Evolutionary conservation across 1,140 invertebrate species (phyloP).

Genomic region (Drosophila sproati): DNA sequence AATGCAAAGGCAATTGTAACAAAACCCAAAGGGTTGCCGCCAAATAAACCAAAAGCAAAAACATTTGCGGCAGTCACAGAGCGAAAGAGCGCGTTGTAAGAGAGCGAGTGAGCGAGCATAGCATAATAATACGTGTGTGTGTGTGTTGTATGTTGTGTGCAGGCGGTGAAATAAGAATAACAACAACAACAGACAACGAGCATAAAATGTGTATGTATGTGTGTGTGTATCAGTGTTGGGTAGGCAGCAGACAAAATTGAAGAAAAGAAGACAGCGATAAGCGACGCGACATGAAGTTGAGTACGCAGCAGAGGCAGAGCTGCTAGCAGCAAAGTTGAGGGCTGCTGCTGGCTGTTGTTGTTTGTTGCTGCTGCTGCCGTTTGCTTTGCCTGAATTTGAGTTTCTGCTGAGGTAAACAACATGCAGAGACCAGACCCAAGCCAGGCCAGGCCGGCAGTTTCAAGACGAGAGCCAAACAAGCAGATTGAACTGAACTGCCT

Average conservation of each 20-base stretch:
- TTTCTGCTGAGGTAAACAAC: constrained; percentile 80
- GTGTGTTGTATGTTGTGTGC: constrained; percentile 60
- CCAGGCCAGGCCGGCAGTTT: constrained; percentile 61
- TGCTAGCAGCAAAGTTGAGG: constrained; percentile 41
- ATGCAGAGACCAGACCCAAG: constrained; percentile 37
- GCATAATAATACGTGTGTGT: constrained; percentile 60
- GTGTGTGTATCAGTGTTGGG: constrained; percentile 26
- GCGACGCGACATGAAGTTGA: constrained; percentile 42
- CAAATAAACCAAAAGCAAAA: constrained; percentile 72
- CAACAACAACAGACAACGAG: constrained; percentile 34
- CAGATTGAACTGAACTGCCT: constrained; percentile 54
- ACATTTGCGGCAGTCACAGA: constrained; percentile 61
- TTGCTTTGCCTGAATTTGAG: constrained; percentile 70
- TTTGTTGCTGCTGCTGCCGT: constrained; percentile 28
- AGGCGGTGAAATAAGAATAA: constrained; percentile 53
- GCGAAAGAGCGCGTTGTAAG: constrained; percentile 54
- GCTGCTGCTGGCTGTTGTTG: constrained; percentile 45
- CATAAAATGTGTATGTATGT: constrained; percentile 45
- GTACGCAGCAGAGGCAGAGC: constrained; percentile 46
- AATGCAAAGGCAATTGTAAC: constrained; percentile 63
- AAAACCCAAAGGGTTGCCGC: constrained; percentile 66
- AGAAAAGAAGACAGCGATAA: constrained; percentile 64
- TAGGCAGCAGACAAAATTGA: constrained; percentile 73
- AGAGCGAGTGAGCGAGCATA: constrained; percentile 51
- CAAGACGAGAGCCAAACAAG: constrained; percentile 63